phyloP scores from a whole-genome alignment of 2,888 invertebrate genomes.

The Ischnura elegans region DNA sequence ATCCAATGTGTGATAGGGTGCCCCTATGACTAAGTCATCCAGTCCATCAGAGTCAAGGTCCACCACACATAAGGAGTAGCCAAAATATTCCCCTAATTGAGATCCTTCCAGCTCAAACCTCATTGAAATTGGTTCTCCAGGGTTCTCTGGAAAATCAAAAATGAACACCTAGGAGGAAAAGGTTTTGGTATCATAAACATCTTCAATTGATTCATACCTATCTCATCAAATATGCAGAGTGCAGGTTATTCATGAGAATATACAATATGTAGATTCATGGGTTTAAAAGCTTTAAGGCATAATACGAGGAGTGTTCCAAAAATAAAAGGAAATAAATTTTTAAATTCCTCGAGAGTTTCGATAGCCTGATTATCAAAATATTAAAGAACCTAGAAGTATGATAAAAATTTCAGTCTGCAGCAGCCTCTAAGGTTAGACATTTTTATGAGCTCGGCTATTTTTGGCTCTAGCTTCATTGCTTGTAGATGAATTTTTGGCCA shows the following conservation, averaged over 20 bases:
- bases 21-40: slow-evolving; percentile 84
- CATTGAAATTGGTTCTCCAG: background rate
- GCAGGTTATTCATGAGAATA: background rate
- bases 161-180: slow-evolving; percentile 50
- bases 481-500: no score
- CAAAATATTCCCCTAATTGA: slow-evolving; percentile 84
- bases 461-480: no score
- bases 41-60: slow-evolving; percentile 83
- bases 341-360: no score
- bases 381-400: no score
- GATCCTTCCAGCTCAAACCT: slow-evolving; percentile 76
- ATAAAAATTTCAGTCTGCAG: no score
- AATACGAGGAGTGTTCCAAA: no score
- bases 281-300: no score
- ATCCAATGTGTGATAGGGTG: slow-evolving; percentile 78
- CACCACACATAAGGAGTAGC: slow-evolving; percentile 81
- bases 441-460: no score
- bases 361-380: no score
- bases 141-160: slow-evolving; percentile 35
- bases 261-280: no score
- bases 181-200: background rate
- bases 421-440: no score
- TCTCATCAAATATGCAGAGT: background rate
- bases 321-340: no score
- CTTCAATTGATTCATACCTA: background rate